These are phyloP conservation scores for Agrilus mali DNA, from an alignment of 2,888 invertebrate genomes.

Conservation along the genomic window DNA sequence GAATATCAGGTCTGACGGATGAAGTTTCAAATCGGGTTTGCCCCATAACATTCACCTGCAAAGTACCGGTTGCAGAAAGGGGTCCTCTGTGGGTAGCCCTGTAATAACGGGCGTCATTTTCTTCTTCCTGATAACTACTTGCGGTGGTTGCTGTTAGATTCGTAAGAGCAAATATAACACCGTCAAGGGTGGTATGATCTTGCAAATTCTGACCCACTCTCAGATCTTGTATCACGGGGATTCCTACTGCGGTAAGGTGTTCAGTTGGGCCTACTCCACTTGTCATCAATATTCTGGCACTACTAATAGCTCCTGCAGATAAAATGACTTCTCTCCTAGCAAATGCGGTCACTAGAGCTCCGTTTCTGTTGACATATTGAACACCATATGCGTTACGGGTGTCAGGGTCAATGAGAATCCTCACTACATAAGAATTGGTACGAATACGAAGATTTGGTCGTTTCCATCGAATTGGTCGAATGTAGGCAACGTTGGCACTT, in stretches of 20 bases:
- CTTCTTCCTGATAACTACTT: slow-evolving; percentile 28
- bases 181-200: slow-evolving; percentile 57
- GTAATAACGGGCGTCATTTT: slow-evolving; percentile 36
- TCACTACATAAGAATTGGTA: slow-evolving; percentile 40
- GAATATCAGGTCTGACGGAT: slow-evolving; percentile 47
- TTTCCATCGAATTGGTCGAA: slow-evolving; percentile 47
- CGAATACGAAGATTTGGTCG: slow-evolving; percentile 39
- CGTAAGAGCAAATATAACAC: slow-evolving; percentile 39
- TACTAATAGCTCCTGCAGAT: slow-evolving; percentile 46
- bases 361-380: slow-evolving; percentile 37
- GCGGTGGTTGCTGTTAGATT: slow-evolving; percentile 42
- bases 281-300: slow-evolving; percentile 50
- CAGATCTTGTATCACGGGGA: slow-evolving; percentile 47
- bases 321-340: slow-evolving; percentile 49
- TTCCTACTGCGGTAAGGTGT: slow-evolving; percentile 38
- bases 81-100: slow-evolving; percentile 35
- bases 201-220: slow-evolving; percentile 63
- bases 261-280: slow-evolving; percentile 52
- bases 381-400: slow-evolving; percentile 39
- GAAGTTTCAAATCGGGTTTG: slow-evolving; percentile 42
- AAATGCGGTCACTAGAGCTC: slow-evolving; percentile 32
- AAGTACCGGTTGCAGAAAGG: slow-evolving; percentile 39
- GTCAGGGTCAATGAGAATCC: slow-evolving; percentile 43
- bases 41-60: slow-evolving; percentile 47
- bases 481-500: slow-evolving; percentile 51